Base-by-base conservation (phyloP, 2,888 invertebrate species). In the Blera fallax region DNA sequence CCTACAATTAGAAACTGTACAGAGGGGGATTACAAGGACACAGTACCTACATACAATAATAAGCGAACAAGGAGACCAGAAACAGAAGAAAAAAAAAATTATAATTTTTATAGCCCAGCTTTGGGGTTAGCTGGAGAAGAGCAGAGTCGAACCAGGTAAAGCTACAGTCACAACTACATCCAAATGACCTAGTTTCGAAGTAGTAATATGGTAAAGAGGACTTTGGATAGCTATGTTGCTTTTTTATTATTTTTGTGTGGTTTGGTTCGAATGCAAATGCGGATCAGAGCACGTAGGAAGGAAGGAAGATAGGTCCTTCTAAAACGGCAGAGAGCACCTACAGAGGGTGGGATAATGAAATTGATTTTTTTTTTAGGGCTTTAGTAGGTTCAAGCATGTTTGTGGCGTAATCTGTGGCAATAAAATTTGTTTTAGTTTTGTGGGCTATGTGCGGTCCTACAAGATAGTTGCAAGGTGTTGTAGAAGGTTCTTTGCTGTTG, bases 41-140 rank as follows among this genome's bases (percentile, higher is more conserved):
- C 54, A 24, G 14, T 40, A 40, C 14, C 14, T n/a, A 54, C 16
- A 37, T n/a, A 54, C 16, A 37, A 60, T 29, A 64, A 54, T 40
- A 67, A 48, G 45, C 34, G 18, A n/a, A 69, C 52, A 43, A 48
- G 24, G 11, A 60, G 32, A 34, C 50, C 29, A 48, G 14, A n/a
- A 32, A 10, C 0, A 32, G 56, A 18, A 11, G 3, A 37, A 52
- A 32, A 24, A 27, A 78, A 74, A 83, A 78, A 64, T 74, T 54
- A 73, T 70, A 88, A 70, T 85, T 87, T 69, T 65, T 87, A 87
- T 74, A 80, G 77, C 54, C 62, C 11, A 67, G 54, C 76, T 67
- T 69, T 54, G 48, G 70, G 82, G 77, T 82, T 77, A 77, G 82
- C 77, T 70, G 43, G 48, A 21, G 50, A 43, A 18, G 45, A 52